These are phyloP conservation scores for Drosophila nebulosa DNA, from an alignment of 1,140 invertebrate genomes.

Conservation along the genomic window DNA sequence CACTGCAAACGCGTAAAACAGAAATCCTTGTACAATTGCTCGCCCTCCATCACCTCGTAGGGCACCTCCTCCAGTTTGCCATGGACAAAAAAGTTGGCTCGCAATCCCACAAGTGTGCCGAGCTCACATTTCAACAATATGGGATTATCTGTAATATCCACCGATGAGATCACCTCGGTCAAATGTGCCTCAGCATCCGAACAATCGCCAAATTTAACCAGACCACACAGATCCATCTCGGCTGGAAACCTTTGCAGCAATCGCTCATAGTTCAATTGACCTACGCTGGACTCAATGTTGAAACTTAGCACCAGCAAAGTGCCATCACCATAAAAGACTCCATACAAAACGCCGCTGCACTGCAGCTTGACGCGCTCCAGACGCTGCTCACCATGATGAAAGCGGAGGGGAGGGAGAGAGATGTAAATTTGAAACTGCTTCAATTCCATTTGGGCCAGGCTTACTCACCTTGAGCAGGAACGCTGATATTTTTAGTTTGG, in stretches of 20 bases:
- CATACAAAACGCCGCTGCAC: conserved; percentile 87
- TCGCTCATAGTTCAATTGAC: conserved; percentile 82
- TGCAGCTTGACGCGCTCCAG: conserved; percentile 83
- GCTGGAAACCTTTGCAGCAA: conserved; percentile 86
- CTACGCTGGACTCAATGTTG: conserved; percentile 83
- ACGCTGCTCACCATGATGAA: conserved; percentile 82
- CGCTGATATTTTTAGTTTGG: conserved; percentile 81
- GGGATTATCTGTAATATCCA: conserved; percentile 89
- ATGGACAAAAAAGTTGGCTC: conserved; percentile 86
- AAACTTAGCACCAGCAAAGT: conserved; percentile 86
- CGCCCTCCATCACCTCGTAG: conserved; percentile 84
- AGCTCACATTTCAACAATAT: conserved; percentile 85
- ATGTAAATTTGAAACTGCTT: not conserved
- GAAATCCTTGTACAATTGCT: conserved; percentile 86
- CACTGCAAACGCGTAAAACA: conserved; percentile 85
- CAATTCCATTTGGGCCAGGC: not conserved
- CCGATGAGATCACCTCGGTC: conserved; percentile 85
- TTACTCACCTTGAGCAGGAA: conserved; percentile 80
- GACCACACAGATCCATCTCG: conserved; percentile 88
- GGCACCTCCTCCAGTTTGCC: conserved; percentile 85
- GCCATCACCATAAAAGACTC: conserved; percentile 86
- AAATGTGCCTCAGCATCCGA: conserved; percentile 82
- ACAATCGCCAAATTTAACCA: conserved; percentile 85
- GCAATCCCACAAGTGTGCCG: conserved; percentile 83
- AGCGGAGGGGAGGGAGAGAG: conserved; percentile 15